These are phyloP conservation scores for Parotia lawesii DNA, from an alignment of 2,113 vertebrate species.

Conservation along the genomic window DNA sequence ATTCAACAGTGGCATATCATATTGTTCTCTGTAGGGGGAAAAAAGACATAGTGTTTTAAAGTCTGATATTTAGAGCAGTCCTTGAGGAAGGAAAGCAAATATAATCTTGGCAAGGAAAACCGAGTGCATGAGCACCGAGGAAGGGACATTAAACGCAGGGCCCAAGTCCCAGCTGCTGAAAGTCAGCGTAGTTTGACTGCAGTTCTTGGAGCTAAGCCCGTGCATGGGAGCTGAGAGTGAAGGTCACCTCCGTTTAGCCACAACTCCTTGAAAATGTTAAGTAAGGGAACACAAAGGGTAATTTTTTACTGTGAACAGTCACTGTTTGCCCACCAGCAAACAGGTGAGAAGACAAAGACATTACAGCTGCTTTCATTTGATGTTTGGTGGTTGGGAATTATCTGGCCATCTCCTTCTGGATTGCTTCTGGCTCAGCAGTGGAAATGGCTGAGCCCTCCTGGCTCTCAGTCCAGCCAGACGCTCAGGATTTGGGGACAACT, in stretches of 20 bases:
- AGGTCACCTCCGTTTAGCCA: not conserved
- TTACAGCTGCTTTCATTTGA: not conserved
- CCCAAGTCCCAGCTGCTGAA: conserved; percentile 18
- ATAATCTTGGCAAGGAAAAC: conserved; percentile 16
- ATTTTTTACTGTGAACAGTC: not conserved
- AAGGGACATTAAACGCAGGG: conserved; percentile 29
- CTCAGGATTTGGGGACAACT: not conserved
- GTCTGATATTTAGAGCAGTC: conserved; percentile 26
- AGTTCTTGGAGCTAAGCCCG: conserved; percentile 6
- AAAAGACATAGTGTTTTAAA: conserved; percentile 27
- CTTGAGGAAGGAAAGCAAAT: conserved; percentile 59
- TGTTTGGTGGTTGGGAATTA: not conserved
- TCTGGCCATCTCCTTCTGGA: not conserved
- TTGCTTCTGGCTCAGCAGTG: not conserved
- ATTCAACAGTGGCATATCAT: conserved; percentile 43
- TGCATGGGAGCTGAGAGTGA: not conserved
- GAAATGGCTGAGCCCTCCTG: not conserved
- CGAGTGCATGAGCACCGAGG: not conserved
- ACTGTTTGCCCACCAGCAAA: not conserved
- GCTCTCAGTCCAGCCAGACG: not conserved
- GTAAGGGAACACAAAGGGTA: not conserved
- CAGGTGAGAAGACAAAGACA: not conserved
- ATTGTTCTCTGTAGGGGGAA: conserved; percentile 13
- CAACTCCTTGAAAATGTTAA: conserved; percentile 4
- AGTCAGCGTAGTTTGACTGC: not conserved